Percentiles rank a stretch among this genome's conserved stretches.
Evolutionary conservation across 2,888 invertebrate species (phyloP).

Genomic region (Drosophila fulvimacula): DNA sequence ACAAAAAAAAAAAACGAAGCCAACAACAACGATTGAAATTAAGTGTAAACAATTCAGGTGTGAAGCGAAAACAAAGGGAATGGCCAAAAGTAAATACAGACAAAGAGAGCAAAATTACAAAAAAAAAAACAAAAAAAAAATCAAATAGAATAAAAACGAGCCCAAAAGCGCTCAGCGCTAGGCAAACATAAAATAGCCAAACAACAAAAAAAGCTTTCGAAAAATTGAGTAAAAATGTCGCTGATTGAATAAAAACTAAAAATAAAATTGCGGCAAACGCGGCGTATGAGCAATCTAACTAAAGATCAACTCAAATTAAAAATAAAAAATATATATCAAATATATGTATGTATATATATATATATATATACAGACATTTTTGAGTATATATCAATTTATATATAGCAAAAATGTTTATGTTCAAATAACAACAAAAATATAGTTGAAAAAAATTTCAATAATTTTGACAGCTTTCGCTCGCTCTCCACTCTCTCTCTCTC

Average conservation of each 20-base stretch:
- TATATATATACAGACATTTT: constrained; percentile 26
- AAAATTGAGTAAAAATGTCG: constrained; percentile 66
- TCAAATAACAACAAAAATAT: constrained; percentile 51
- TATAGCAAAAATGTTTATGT: constrained; percentile 51
- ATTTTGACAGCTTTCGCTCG: constrained; percentile 66
- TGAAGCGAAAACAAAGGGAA: constrained; percentile 27
- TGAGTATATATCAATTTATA: constrained; percentile 21
- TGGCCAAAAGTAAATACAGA: constrained; percentile 10
- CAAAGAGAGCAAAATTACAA: not conserved
- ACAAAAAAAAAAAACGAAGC: no score
- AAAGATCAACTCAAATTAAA: constrained; percentile 31
- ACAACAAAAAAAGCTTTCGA: constrained; percentile 11
- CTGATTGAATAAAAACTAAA: constrained; percentile 80
- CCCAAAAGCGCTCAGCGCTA: constrained; percentile 24
- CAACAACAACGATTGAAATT: constrained; percentile 27
- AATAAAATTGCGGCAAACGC: constrained; percentile 65
- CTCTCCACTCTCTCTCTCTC: constrained; percentile 2
- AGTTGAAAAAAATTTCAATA: constrained; percentile 52
- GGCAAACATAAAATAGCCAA: constrained; percentile 59
- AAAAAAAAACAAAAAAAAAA: constrained; percentile 9
- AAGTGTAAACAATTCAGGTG: constrained; percentile 62
- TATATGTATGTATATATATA: not conserved
- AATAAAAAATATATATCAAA: constrained; percentile 9
- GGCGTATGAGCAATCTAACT: constrained; percentile 72
- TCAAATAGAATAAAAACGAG: constrained; percentile 36